Conservation (phyloP, 2,797 vertebrate genomes). For the Lithobates pipiens region DNA sequence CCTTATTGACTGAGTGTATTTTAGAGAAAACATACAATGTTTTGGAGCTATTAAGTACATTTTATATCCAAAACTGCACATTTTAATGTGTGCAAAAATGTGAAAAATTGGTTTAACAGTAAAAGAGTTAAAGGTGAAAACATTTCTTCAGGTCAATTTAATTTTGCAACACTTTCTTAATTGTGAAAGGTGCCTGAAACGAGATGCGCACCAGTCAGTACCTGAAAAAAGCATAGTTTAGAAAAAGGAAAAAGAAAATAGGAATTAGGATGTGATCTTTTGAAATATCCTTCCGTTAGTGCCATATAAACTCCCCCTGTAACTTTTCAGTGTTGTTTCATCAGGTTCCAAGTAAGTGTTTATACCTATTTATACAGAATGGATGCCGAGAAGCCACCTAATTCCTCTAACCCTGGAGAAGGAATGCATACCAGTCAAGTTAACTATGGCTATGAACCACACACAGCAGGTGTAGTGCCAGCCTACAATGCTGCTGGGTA, state of each 20-base stretch:
- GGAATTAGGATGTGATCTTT: neutral
- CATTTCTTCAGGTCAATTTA: no score
- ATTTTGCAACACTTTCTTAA: neutral
- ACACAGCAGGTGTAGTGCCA: no score
- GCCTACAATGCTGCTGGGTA: neutral
- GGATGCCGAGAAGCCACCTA: neutral
- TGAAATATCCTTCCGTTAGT: neutral
- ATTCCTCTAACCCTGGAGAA: neutral
- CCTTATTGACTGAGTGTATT: no score
- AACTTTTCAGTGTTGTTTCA: neutral
- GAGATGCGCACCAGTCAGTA: no score
- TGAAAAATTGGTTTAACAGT: no score
- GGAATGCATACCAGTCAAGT: neutral
- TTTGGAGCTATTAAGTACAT: no score
- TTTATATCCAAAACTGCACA: no score
- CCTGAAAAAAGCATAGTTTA: neutral
- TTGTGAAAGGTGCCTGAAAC: neutral
- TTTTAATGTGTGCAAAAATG: no score
- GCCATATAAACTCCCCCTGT: neutral
- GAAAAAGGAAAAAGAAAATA: neutral
- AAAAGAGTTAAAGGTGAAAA: no score
- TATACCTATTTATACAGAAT: neutral
- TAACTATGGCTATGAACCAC: neutral
- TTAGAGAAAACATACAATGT: no score
- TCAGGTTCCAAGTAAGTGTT: neutral